Conservation (phyloP, 2,113 vertebrate species). For the Ptilorrhoa leucosticta region DNA sequence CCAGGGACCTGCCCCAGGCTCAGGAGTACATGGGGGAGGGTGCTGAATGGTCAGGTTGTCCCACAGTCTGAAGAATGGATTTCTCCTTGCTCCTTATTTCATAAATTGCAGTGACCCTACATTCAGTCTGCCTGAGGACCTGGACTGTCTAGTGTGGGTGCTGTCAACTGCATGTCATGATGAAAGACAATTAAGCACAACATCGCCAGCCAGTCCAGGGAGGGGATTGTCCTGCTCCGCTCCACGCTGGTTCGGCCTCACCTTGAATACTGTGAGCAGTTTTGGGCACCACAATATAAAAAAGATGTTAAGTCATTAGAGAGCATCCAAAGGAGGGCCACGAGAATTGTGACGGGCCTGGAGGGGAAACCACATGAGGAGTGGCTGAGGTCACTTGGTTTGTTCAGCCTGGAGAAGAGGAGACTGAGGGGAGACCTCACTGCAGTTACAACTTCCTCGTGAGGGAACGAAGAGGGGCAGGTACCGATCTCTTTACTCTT, state of each 20-base stretch:
- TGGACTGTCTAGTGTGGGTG: background rate
- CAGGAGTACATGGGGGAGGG: background rate
- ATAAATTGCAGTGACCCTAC: background rate
- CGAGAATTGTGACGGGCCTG: background rate
- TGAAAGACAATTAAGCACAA: background rate
- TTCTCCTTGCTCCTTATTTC: background rate
- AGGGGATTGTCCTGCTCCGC: background rate
- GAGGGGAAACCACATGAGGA: background rate
- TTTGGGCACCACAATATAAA: background rate
- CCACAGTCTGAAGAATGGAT: background rate
- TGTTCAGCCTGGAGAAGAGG: background rate
- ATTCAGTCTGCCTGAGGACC: background rate
- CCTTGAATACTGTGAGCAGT: background rate
- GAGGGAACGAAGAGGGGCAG: background rate
- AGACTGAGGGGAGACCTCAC: background rate
- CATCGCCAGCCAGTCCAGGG: background rate
- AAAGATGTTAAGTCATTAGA: background rate
- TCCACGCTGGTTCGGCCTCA: background rate
- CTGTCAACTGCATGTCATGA: background rate
- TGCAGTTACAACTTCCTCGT: background rate
- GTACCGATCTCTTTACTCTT: background rate
- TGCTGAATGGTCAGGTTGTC: background rate
- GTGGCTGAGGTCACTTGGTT: background rate
- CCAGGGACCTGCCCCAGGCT: background rate
- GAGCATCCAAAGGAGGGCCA: background rate